A percentile compares a stretch with the other conserved stretches of the same genome.
phyloP scores from a whole-genome alignment of 2,797 vertebrate genomes.

The Simalia tracyae region DNA sequence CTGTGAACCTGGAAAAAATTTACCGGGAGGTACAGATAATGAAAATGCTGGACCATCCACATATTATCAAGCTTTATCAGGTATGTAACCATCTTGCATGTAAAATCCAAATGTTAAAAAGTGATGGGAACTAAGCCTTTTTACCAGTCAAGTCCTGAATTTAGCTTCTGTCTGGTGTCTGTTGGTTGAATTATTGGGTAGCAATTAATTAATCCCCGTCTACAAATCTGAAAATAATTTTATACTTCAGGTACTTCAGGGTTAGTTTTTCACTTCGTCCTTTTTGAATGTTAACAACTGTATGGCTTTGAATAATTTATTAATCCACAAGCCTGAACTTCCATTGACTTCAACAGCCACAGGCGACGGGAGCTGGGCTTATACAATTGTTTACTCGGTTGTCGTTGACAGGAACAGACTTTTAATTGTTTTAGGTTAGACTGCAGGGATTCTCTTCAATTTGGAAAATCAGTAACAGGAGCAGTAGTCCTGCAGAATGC shows the following conservation, averaged over 20 bases:
- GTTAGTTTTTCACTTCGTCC: background rate
- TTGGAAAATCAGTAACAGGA: background rate
- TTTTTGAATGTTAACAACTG: background rate
- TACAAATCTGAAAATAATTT: background rate
- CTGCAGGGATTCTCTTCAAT: background rate
- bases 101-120: background rate
- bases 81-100: constrained; percentile 65
- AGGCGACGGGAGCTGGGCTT: background rate
- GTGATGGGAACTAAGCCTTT: background rate
- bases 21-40: constrained; percentile 98
- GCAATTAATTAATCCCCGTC: background rate
- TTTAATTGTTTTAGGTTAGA: background rate
- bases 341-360: background rate
- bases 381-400: background rate
- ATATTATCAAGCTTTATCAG: constrained; percentile 99
- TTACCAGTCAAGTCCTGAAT: background rate
- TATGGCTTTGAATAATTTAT: background rate
- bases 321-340: background rate
- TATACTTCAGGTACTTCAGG: background rate
- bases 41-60: constrained; percentile 97
- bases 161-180: background rate
- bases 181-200: background rate
- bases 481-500: background rate
- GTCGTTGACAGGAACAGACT: background rate
- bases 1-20: constrained; percentile 97